Conservation (phyloP, 2,888 invertebrate species). For the Rhyacophila evoluta region DNA sequence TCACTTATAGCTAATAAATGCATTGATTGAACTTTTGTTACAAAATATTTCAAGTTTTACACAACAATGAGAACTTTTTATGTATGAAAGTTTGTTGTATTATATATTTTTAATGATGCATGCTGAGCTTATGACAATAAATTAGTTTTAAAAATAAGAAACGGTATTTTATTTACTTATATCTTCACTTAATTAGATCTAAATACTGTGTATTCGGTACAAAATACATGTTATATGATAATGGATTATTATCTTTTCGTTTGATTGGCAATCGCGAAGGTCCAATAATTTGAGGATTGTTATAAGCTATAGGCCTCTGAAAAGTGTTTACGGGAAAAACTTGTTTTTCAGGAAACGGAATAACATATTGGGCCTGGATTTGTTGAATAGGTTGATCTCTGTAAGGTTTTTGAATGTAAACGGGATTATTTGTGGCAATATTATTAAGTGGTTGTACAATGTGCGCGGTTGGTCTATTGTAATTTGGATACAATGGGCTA, state of each 20-base stretch:
- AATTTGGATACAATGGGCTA: neutral
- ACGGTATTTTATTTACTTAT: too few relatives aligned
- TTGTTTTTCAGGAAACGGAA: neutral
- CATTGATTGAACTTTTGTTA: neutral
- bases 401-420: neutral
- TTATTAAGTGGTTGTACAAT: neutral
- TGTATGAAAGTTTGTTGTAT: too few relatives aligned
- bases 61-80: too few relatives aligned
- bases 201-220: slow-evolving; percentile 5
- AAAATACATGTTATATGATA: neutral
- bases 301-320: neutral
- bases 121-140: too few relatives aligned
- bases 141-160: too few relatives aligned
- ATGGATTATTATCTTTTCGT: neutral
- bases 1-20: neutral
- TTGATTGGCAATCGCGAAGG: neutral
- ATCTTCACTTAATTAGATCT: neutral
- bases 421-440: neutral
- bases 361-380: neutral
- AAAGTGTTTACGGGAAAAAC: neutral
- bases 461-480: neutral
- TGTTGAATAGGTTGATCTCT: neutral
- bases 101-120: too few relatives aligned
- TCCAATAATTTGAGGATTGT: neutral
- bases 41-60: too few relatives aligned